These are phyloP conservation scores for Dicranocentrus wangi DNA, from an alignment of 2,888 invertebrate species.

Conservation along the genomic window DNA sequence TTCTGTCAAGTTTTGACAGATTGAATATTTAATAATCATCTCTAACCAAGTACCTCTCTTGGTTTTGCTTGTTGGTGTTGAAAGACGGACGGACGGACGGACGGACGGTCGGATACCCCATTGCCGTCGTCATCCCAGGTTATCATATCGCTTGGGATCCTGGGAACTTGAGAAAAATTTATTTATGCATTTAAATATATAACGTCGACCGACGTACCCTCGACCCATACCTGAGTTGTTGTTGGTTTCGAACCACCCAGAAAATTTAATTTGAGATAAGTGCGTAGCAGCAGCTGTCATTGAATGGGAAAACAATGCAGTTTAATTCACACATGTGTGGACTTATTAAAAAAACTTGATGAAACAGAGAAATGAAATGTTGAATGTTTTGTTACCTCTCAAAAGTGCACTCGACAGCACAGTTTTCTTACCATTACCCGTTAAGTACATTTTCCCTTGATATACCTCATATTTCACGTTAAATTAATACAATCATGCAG, in stretches of 20 bases:
- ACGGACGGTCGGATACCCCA: too few species aligned
- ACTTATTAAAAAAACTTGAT: conserved; percentile 20
- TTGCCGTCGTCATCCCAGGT: too few species aligned
- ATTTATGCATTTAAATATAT: too few species aligned
- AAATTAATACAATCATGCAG: neutral
- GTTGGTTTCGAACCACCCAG: conserved; percentile 41
- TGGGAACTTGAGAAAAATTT: conserved; percentile 8
- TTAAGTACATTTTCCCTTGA: neutral
- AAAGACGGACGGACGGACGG: too few species aligned
- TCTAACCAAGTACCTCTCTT: too few species aligned
- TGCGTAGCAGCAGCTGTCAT: neutral
- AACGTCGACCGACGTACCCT: too few species aligned
- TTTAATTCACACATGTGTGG: neutral
- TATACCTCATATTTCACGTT: neutral
- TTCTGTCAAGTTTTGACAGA: conserved; percentile 51
- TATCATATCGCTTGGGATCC: conserved; percentile 7
- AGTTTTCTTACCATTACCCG: neutral
- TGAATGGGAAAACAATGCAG: neutral
- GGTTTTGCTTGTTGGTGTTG: too few species aligned
- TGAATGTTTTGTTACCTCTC: neutral
- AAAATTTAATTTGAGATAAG: conserved; percentile 30
- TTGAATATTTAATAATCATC: conserved; percentile 46
- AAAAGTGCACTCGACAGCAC: conserved; percentile 1
- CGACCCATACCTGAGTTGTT: too few species aligned
- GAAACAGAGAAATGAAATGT: conserved; percentile 29